A percentile compares a stretch with the other conserved stretches of the same genome.
Conservation (phyloP, 2,113 vertebrate genomes). For the Aix galericulata region DNA sequence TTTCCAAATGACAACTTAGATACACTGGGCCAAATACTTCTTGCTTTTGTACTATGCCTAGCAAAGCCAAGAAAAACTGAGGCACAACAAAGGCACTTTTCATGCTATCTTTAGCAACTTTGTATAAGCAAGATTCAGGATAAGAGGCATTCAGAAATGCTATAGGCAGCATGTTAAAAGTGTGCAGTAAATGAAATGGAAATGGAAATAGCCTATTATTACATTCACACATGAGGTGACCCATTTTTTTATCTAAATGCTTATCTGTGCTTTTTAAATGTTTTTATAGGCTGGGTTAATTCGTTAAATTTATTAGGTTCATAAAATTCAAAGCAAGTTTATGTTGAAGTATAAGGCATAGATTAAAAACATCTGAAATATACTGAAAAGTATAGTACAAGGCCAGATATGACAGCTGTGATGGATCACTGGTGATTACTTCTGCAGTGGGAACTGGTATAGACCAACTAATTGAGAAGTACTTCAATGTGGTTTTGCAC, state of each 20-base stretch:
- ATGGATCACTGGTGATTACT: slow-evolving; percentile 4
- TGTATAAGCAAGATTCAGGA: slow-evolving; percentile 27
- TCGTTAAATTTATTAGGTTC: slow-evolving; percentile 28
- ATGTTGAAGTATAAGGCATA: slow-evolving; percentile 15
- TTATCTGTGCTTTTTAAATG: background rate
- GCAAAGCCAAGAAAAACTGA: slow-evolving; percentile 72
- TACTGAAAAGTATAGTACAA: slow-evolving; percentile 11
- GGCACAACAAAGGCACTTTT: slow-evolving; percentile 69
- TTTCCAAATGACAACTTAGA: slow-evolving; percentile 66
- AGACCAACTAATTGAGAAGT: background rate
- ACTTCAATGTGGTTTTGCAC: background rate
- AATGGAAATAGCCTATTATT: background rate
- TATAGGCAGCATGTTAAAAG: background rate
- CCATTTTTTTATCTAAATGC: background rate
- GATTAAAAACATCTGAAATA: slow-evolving; percentile 49
- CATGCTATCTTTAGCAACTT: slow-evolving; percentile 43
- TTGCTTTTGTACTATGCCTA: slow-evolving; percentile 22
- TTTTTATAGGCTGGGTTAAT: slow-evolving; percentile 1
- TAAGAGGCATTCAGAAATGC: slow-evolving; percentile 26
- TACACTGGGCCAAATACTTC: slow-evolving; percentile 25
- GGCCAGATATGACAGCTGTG: background rate
- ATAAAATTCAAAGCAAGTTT: slow-evolving; percentile 57
- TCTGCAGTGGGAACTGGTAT: background rate
- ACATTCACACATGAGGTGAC: background rate
- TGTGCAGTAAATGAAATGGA: background rate